Base-by-base conservation (phyloP, 2,797 vertebrate genomes). In the Scyliorhinus canicula region DNA sequence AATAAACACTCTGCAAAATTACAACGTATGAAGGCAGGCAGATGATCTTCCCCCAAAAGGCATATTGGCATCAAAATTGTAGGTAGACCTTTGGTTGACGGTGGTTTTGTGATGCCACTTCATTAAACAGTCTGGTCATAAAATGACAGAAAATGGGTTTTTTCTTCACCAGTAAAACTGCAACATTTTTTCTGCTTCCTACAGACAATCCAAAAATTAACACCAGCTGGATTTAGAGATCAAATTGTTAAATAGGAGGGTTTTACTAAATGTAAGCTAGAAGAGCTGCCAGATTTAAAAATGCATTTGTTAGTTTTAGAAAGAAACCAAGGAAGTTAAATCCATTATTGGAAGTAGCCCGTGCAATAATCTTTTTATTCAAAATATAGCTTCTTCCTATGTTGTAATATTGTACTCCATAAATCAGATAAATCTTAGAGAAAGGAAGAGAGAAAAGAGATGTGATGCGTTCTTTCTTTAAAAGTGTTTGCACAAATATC, bases 141-240 rank as follows among this genome's bases (percentile, higher is more conserved):
- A 88, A 88, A 88, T 88, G 12, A 35, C 3, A 2, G 28, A 52
- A 88, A 57, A 86, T 12, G 31, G 86, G 11, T 28, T 28, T 55
- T 57, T 90, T 90, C n/a, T 60, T 88, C 86, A 90, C 31, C 52
- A 90, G 55, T 60, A 90, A 60, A 60, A 4, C 86, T 90, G n/a
- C 86, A 57, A 60, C 12, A 57, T 60, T 85, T 47, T 85, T 40
- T 60, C 44, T 65, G 47, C 35, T 65, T 67, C 50, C 85, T 14
- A n/a, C 12, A 88, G 31, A 88, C 50, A n/a, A 57, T 35, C 9
- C 35, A 67, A 47, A 93, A 71, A 52, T 71, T 2, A 93, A 71
- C 50, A 71, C 47, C 93, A 93, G 65, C 40, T 63, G 44, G 63
- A 47, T 31, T 40, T 50, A 12, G 26, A 44, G 31, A 79, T 82